Conservation (phyloP, 1,140 invertebrate species). For the Polypedilum vanderplanki region DNA sequence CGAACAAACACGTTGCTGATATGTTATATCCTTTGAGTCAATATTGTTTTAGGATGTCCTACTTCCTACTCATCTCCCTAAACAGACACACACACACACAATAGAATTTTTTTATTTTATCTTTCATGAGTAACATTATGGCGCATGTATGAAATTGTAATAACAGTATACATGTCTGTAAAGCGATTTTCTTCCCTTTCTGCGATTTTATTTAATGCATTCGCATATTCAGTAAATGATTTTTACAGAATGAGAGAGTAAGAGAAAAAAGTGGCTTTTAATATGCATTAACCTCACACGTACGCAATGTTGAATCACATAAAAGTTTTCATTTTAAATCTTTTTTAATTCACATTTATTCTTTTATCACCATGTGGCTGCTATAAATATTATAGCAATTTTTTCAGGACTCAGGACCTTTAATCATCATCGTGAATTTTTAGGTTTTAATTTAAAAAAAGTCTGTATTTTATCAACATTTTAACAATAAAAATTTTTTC, state of each 20-base stretch:
- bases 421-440: no score
- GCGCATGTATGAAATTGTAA: neutral
- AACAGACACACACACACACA: neutral
- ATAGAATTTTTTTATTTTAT: neutral
- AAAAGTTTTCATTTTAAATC: constrained; percentile 19
- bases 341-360: neutral
- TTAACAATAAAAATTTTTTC: no score
- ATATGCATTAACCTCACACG: neutral
- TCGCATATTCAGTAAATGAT: neutral
- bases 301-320: neutral
- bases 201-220: neutral
- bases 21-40: constrained; percentile 1
- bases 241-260: neutral
- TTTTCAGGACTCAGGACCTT: no score
- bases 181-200: neutral
- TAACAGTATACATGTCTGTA: no score
- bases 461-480: no score
- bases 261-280: neutral
- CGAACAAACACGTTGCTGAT: constrained; percentile 17
- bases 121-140: neutral
- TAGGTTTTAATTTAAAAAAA: no score
- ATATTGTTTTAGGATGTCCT: constrained; percentile 13
- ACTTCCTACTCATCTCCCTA: neutral
- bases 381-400: no score
- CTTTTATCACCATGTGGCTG: no score